Percentiles rank a stretch among this genome's conserved stretches.
These are phyloP conservation scores for Glyptemys insculpta DNA, from an alignment of 2,797 vertebrate species.

Conservation along the genomic window DNA sequence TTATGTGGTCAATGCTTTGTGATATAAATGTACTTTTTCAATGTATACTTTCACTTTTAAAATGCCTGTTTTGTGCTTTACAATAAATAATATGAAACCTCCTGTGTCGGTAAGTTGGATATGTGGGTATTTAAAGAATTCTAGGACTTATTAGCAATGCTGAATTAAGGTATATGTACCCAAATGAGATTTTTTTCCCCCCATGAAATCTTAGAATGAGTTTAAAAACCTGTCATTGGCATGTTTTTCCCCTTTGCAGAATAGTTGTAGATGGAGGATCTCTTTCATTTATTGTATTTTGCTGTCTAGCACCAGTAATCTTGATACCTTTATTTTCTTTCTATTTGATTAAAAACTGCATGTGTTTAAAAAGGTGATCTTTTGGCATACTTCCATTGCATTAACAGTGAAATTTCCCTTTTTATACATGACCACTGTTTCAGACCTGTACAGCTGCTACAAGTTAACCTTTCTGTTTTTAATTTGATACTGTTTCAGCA, in stretches of 20 bases:
- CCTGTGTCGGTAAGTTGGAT: constrained; percentile 99
- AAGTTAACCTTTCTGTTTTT: constrained; percentile 83
- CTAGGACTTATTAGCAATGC: constrained; percentile 79
- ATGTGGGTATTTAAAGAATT: constrained; percentile 85
- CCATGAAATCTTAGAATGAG: constrained; percentile 71
- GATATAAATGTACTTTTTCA: constrained; percentile 99
- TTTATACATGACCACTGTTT: constrained; percentile 85
- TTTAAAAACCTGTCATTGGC: constrained; percentile 78
- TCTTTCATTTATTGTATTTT: constrained; percentile 81
- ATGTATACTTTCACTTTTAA: constrained; percentile 99
- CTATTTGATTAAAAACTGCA: constrained; percentile 83
- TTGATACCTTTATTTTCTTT: constrained; percentile 81
- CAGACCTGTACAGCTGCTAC: constrained; percentile 83
- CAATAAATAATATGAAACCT: constrained; percentile 99
- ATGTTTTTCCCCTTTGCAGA: constrained; percentile 83
- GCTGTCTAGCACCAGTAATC: constrained; percentile 83
- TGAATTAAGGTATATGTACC: constrained; percentile 83
- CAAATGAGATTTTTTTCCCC: constrained; percentile 67
- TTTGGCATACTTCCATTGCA: constrained; percentile 84
- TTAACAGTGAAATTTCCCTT: constrained; percentile 86
- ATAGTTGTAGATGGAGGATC: constrained; percentile 83
- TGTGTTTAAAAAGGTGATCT: constrained; percentile 83
- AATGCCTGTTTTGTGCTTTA: constrained; percentile 99
- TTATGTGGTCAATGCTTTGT: constrained; percentile 98
- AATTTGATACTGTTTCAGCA: constrained; percentile 81